Evolutionary conservation across 2,888 invertebrate species (phyloP).

Genomic region (Corbicula japonica): DNA sequence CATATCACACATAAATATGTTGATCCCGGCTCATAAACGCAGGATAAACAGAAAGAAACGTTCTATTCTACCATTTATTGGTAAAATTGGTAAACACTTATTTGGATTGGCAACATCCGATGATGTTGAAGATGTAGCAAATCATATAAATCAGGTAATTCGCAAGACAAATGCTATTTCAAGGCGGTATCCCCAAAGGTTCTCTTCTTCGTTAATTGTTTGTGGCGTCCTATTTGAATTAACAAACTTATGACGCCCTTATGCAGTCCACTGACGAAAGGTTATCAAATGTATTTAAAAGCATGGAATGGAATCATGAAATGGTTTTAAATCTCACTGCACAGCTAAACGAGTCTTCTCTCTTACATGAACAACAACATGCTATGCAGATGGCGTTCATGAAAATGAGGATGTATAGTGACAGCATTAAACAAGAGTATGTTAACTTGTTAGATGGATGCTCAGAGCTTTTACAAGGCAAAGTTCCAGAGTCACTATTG

Average conservation of each 20-base stretch:
- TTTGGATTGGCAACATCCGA: slow-evolving; percentile 10
- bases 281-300: not conserved
- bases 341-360: not conserved
- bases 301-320: not conserved
- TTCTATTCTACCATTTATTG: slow-evolving; percentile 1
- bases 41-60: not conserved
- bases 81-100: slow-evolving; percentile 5
- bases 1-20: not conserved
- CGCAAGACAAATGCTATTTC: too few relatives aligned
- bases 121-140: not conserved
- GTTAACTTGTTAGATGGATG: not conserved
- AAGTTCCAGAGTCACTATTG: not conserved
- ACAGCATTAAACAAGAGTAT: not conserved
- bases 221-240: too few relatives aligned
- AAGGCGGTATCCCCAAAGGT: too few relatives aligned
- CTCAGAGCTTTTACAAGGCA: not conserved
- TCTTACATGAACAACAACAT: not conserved
- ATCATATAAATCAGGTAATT: too few relatives aligned
- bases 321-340: not conserved
- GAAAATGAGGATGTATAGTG: not conserved
- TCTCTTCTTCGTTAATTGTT: too few relatives aligned
- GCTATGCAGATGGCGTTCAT: not conserved
- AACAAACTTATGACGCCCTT: not conserved
- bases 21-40: not conserved
- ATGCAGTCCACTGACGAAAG: not conserved